Evolutionary conservation across 2,888 invertebrate genomes (phyloP), one percentile per base, ranked within the genome.

Genomic region (Julus scandinavius): DNA sequence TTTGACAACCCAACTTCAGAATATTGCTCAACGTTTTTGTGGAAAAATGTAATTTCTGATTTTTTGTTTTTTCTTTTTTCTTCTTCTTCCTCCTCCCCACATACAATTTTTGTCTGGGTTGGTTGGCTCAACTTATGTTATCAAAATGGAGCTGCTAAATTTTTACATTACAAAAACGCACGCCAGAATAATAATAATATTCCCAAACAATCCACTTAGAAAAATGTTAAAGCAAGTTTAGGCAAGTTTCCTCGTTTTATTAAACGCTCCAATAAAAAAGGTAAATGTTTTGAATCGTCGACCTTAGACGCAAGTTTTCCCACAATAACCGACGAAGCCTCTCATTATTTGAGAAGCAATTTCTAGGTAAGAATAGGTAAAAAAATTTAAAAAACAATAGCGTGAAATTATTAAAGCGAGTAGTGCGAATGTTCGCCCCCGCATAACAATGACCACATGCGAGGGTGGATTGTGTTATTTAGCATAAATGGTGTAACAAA

Each of bases 271-370:
- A 29, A 20, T 72, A 72, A 72, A 72, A 72, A 72, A 29, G 20
- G 72, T 72, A 72, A 72, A 72, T 72, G 72, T 72, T 72, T 72
- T 72, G 72, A 72, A 72, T 72, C 72, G 72, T 72, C 29, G 72
- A 72, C 72, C 72, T 45, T n/a, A 20, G 20, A 29, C 72, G 72
- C 63, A 20, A 29, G 11, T 20, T 20, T 72, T 72, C 72, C 72
- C 72, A 72, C 72, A 20, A n/a, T 29, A 72, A 29, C 29, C 72
- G 72, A 29, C 29, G 7, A 20, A 29, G 29, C 72, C 72, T 9
- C 29, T 72, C 29, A 72, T 29, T 20, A 72, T 29, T 4, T 7
- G 9, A 29, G 72, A 72, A 72, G 72, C 11, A 72, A 72, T 29
- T 29, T 72, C 7, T 9, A 29, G 72, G 29, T 20, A 29, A 13